Conservation (phyloP, 2,888 invertebrate species). For the Petrolisthes manimaculis region DNA sequence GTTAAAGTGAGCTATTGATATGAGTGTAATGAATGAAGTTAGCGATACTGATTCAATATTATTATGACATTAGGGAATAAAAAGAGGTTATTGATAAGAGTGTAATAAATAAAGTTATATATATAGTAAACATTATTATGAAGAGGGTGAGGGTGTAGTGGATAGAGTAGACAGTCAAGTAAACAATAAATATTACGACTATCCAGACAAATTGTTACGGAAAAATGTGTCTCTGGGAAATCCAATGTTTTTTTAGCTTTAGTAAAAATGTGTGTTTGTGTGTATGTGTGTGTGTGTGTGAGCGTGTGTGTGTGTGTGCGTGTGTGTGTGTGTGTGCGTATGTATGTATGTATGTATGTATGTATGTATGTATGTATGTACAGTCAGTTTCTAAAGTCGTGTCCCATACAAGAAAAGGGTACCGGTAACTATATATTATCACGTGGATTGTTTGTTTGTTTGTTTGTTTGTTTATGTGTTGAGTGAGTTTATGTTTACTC, state of each 20-base stretch:
- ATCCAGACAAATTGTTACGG: not conserved
- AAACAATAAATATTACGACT: not conserved
- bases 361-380: not conserved
- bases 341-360: not conserved
- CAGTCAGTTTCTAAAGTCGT: no score
- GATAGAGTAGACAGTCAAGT: not conserved
- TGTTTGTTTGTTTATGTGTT: no score
- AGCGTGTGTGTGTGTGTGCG: conserved; percentile 6
- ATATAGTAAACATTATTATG: no score
- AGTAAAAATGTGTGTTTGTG: not conserved
- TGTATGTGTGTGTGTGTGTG: conserved; percentile 8
- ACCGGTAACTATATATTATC: no score
- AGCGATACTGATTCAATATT: not conserved
- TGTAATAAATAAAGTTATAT: no score
- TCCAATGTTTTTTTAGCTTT: not conserved
- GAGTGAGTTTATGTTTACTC: no score
- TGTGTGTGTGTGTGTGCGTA: not conserved
- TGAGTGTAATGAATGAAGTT: not conserved
- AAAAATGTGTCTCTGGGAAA: not conserved
- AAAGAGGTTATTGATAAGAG: not conserved
- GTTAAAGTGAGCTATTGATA: not conserved
- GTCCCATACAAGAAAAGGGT: no score
- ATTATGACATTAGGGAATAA: not conserved
- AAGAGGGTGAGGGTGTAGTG: not conserved
- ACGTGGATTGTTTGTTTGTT: no score